Conservation (phyloP, 1,140 invertebrate species). For the Dreissena rostriformis region DNA sequence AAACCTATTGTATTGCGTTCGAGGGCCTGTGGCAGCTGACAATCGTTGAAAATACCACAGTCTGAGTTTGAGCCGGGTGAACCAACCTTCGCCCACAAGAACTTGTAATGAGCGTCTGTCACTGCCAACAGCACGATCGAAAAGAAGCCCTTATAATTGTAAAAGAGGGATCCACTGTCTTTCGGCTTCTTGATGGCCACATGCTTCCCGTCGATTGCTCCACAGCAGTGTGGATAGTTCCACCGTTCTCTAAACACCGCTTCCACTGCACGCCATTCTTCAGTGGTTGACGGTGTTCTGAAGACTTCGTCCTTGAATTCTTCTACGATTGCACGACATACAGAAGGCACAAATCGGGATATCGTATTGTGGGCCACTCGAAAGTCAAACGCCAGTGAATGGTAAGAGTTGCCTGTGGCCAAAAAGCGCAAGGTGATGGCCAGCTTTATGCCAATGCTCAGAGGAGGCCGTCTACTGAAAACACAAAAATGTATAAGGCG, state of each 20-base stretch:
- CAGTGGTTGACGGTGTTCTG: too few species aligned
- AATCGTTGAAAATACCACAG: conserved; percentile 33
- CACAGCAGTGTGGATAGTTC: conserved; percentile 51
- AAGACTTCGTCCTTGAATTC: conserved; percentile 22
- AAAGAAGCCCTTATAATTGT: conserved; percentile 77
- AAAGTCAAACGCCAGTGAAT: conserved; percentile 34
- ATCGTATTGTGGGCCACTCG: conserved; percentile 57
- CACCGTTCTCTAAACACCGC: conserved; percentile 38
- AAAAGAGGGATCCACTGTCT: conserved; percentile 69
- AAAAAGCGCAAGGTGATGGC: conserved; percentile 53
- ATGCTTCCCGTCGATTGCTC: conserved; percentile 79
- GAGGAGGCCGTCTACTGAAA: not conserved
- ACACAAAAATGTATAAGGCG: too few species aligned
- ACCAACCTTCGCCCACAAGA: conserved; percentile 67
- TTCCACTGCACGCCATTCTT: too few species aligned
- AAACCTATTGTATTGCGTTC: conserved; percentile 51
- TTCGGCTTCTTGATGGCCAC: conserved; percentile 75
- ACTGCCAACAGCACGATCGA: conserved; percentile 76
- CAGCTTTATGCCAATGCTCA: conserved; percentile 60
- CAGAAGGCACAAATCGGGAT: conserved; percentile 37
- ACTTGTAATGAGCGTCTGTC: conserved; percentile 78
- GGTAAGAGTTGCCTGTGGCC: conserved; percentile 50
- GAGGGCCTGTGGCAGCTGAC: conserved; percentile 38
- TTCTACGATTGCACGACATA: conserved; percentile 50
- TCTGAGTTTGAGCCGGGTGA: conserved; percentile 53